Conservation (phyloP, 2,113 vertebrate species). For the Pygoscelis adeliae region DNA sequence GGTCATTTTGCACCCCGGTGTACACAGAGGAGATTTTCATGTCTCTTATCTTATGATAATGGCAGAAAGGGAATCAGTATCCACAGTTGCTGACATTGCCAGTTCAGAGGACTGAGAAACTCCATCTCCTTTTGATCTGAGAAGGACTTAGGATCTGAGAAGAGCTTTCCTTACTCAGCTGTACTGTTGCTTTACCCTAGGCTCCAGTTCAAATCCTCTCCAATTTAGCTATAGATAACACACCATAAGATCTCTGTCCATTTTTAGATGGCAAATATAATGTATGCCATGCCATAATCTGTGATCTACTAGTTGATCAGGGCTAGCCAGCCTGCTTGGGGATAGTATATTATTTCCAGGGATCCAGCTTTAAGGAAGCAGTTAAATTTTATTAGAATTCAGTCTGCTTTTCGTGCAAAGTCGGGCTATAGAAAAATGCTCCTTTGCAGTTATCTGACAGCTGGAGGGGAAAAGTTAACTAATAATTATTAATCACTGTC, state of each 20-base stretch:
- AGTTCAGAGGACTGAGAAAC: background rate
- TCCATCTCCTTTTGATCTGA: background rate
- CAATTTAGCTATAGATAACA: background rate
- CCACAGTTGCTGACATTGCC: background rate
- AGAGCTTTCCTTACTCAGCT: background rate
- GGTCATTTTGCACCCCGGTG: background rate
- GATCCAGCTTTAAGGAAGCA: background rate
- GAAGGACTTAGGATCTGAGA: background rate
- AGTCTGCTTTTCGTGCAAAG: background rate
- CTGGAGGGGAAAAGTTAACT: conserved; percentile 32
- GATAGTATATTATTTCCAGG: background rate
- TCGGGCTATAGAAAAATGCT: background rate
- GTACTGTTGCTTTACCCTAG: background rate
- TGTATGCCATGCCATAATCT: background rate
- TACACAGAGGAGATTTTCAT: background rate
- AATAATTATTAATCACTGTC: conserved; percentile 42
- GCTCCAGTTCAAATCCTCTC: background rate
- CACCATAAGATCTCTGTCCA: background rate
- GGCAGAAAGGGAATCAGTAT: background rate
- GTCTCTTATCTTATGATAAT: background rate
- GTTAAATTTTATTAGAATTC: conserved; percentile 11
- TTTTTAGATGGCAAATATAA: background rate
- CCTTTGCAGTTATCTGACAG: conserved; percentile 20
- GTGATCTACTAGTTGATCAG: background rate
- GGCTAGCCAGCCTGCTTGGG: background rate